A percentile compares a stretch with the other conserved stretches of the same genome.
Conservation (phyloP, 1,140 invertebrate genomes). For the Brachionus rubens region DNA sequence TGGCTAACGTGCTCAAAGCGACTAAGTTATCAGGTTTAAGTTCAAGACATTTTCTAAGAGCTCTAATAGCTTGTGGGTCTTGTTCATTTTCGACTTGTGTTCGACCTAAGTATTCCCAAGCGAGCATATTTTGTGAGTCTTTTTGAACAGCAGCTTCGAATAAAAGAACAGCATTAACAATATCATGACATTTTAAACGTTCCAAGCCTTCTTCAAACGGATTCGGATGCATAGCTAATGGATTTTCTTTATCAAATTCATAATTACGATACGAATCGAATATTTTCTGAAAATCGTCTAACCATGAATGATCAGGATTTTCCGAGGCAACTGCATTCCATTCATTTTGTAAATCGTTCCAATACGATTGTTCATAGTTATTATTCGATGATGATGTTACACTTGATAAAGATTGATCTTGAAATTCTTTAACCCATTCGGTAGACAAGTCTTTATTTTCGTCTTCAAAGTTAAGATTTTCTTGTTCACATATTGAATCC, state of each 20-base stretch:
- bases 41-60: slow-evolving; percentile 72
- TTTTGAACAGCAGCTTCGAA: slow-evolving; percentile 92
- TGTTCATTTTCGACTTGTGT: slow-evolving; percentile 89
- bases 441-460: slow-evolving; percentile 53
- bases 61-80: slow-evolving; percentile 81
- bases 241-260: slow-evolving; percentile 79
- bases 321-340: slow-evolving; percentile 70
- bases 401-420: slow-evolving; percentile 52
- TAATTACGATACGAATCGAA: slow-evolving; percentile 62
- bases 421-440: slow-evolving; percentile 65
- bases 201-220: slow-evolving; percentile 80
- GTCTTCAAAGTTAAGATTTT: slow-evolving; percentile 44
- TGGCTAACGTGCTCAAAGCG: slow-evolving; percentile 82
- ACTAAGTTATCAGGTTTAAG: slow-evolving; percentile 76
- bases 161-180: slow-evolving; percentile 88
- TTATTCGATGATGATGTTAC: slow-evolving; percentile 62
- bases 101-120: slow-evolving; percentile 66
- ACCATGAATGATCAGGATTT: slow-evolving; percentile 43
- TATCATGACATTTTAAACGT: slow-evolving; percentile 77
- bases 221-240: slow-evolving; percentile 72
- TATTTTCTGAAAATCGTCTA: slow-evolving; percentile 31
- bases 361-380: slow-evolving; percentile 63
- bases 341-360: slow-evolving; percentile 72
- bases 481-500: slow-evolving; percentile 26
- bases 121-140: slow-evolving; percentile 69